A percentile compares a stretch with the other conserved stretches of the same genome.
Conservation (phyloP, 2,797 vertebrate species). For the Stomatorhinus walkeri region DNA sequence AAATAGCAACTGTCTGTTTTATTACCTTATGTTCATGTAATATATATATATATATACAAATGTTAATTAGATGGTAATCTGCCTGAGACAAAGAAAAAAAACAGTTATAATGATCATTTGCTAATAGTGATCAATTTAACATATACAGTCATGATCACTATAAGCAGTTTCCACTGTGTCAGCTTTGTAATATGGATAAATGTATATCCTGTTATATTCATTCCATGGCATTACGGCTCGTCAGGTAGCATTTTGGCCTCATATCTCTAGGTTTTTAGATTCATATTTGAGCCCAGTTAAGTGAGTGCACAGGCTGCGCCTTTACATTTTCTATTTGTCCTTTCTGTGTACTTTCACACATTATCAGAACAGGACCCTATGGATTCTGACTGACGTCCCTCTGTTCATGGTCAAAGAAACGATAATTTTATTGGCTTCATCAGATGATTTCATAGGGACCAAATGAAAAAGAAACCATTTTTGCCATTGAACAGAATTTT, state of each 20-base stretch:
- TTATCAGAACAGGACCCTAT: not conserved
- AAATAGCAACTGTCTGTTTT: no score
- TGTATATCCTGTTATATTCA: not conserved
- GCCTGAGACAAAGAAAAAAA: no score
- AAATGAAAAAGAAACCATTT: not conserved
- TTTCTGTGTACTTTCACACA: not conserved
- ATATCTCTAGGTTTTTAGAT: not conserved
- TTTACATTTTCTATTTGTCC: not conserved
- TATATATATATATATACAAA: no score
- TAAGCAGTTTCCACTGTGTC: not conserved
- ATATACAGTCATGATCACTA: not conserved
- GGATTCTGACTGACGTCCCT: not conserved
- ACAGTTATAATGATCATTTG: no score
- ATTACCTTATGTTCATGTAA: no score
- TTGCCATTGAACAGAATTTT: not conserved
- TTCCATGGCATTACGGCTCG: not conserved
- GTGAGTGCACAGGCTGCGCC: not conserved
- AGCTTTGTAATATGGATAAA: not conserved
- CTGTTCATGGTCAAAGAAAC: not conserved
- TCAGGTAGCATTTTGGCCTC: not conserved
- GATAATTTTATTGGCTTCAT: not conserved
- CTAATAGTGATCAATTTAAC: not conserved
- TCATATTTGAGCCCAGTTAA: not conserved
- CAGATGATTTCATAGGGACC: not conserved
- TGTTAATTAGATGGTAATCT: no score